A percentile compares a stretch with the other conserved stretches of the same genome.
phyloP scores from a whole-genome alignment of 2,797 vertebrate species.

The Myripristis murdjan region DNA sequence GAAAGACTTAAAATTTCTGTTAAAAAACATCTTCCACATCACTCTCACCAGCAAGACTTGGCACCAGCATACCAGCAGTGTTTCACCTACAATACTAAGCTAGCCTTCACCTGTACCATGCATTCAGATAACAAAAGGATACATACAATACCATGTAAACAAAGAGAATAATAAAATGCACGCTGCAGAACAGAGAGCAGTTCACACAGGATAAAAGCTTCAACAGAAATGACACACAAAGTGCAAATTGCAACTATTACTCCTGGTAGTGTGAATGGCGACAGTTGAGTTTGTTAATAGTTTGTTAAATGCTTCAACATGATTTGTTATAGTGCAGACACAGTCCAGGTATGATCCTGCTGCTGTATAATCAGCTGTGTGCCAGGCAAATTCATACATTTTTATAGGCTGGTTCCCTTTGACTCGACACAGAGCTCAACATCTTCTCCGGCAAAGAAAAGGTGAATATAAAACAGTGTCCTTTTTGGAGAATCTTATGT shows the following conservation, averaged over 20 bases:
- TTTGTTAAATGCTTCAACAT: slow-evolving; percentile 35
- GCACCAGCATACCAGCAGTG: slow-evolving; percentile 43
- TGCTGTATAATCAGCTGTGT: slow-evolving; percentile 2
- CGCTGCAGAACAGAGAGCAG: slow-evolving; percentile 43
- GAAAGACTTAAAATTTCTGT: slow-evolving; percentile 64
- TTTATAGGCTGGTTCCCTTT: slow-evolving; percentile 3
- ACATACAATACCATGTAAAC: slow-evolving; percentile 45
- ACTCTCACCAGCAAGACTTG: slow-evolving; percentile 31
- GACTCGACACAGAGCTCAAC: background rate
- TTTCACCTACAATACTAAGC: slow-evolving; percentile 40
- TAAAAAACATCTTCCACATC: slow-evolving; percentile 44
- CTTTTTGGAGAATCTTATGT: slow-evolving; percentile 29
- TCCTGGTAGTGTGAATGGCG: slow-evolving; percentile 22
- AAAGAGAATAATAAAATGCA: slow-evolving; percentile 56
- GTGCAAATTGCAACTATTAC: slow-evolving; percentile 31
- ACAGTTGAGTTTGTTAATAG: slow-evolving; percentile 17
- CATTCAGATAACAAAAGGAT: slow-evolving; percentile 59
- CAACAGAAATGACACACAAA: slow-evolving; percentile 27
- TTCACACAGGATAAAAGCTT: slow-evolving; percentile 35
- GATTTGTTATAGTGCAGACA: slow-evolving; percentile 13
- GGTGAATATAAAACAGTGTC: slow-evolving; percentile 14
- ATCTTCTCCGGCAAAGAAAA: background rate
- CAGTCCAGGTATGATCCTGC: slow-evolving; percentile 6
- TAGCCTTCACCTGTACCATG: slow-evolving; percentile 45
- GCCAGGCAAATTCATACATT: background rate